Evolutionary conservation across 1,140 invertebrate genomes (phyloP).

Genomic region (Nomia melanderi): DNA sequence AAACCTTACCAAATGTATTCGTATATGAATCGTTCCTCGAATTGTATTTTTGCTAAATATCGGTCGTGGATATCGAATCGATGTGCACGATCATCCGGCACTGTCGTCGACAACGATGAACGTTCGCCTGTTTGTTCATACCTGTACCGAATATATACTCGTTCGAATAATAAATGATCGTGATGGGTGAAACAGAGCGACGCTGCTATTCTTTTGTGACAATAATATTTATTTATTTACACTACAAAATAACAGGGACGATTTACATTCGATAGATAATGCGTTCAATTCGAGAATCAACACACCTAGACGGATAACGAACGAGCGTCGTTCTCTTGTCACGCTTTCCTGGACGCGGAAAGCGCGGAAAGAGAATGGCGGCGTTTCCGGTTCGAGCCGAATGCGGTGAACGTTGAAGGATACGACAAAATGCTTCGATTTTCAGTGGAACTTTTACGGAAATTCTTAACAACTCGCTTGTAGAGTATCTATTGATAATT

Average conservation of each 20-base stretch:
- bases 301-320: neutral
- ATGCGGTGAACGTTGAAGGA: neutral
- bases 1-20: too few species aligned
- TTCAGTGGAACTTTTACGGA: too few species aligned
- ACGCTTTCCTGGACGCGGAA: neutral
- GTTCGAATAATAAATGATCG: neutral
- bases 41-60: constrained; percentile 29
- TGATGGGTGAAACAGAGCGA: neutral
- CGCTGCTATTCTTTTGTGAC: constrained; percentile 64
- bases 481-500: too few species aligned
- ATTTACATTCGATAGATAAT: constrained; percentile 68
- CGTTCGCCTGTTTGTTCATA: neutral
- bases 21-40: neutral
- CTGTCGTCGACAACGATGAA: neutral
- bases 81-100: neutral
- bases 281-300: constrained; percentile 12
- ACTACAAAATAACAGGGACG: constrained; percentile 76
- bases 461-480: too few species aligned
- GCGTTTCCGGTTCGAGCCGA: neutral
- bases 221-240: constrained; percentile 81
- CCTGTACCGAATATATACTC: constrained; percentile 4
- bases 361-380: neutral
- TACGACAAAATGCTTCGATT: neutral
- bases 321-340: constrained; percentile 6
- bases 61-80: neutral